phyloP scores from a whole-genome alignment of 2,888 invertebrate species.

The Drosophila colorata region DNA sequence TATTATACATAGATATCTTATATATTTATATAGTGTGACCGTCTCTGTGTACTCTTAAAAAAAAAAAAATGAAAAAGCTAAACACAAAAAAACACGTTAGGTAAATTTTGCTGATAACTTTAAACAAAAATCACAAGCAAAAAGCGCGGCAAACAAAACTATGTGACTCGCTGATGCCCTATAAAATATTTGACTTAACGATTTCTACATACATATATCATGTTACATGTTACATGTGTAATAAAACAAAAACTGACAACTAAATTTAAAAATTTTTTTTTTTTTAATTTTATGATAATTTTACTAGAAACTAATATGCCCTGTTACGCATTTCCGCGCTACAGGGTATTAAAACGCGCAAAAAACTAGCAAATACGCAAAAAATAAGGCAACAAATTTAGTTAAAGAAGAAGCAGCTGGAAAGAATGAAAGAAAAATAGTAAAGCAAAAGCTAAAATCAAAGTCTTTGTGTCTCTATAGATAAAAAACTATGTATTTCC shows the following conservation, averaged over 20 bases:
- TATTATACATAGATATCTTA: slow-evolving; percentile 10
- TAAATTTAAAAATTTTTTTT: background rate
- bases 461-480: slow-evolving; percentile 32
- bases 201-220: background rate
- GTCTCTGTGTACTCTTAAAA: slow-evolving; percentile 18
- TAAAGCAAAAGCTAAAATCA: slow-evolving; percentile 35
- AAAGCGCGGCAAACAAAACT: background rate
- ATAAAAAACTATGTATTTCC: slow-evolving; percentile 75
- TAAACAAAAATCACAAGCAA: slow-evolving; percentile 8
- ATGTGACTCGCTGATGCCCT: slow-evolving; percentile 13
- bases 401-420: slow-evolving; percentile 6
- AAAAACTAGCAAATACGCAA: slow-evolving; percentile 26
- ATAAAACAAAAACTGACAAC: background rate
- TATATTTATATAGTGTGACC: slow-evolving; percentile 7
- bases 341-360: slow-evolving; percentile 30
- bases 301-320: background rate
- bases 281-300: background rate
- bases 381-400: slow-evolving; percentile 11
- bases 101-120: slow-evolving; percentile 65
- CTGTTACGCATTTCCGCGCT: background rate
- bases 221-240: background rate
- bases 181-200: background rate
- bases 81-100: slow-evolving; percentile 49
- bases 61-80: slow-evolving; percentile 22
- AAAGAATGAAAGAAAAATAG: slow-evolving; percentile 32